Conservation (phyloP, 2,113 vertebrate genomes). For the Carassius carassius region DNA sequence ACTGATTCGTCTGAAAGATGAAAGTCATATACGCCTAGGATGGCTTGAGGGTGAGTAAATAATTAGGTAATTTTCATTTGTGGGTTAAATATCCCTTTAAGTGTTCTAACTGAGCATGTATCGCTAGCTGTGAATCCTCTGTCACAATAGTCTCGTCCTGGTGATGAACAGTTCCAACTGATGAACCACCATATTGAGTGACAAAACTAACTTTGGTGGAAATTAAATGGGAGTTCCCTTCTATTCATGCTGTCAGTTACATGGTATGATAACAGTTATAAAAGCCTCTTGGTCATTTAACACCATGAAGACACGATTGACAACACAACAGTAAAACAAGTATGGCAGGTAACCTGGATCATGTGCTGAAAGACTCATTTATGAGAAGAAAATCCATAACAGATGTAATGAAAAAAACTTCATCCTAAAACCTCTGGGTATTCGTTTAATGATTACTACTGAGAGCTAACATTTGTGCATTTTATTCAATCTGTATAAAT, state of each 20-base stretch:
- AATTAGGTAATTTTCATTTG: too few species aligned
- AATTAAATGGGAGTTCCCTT: constrained; percentile 34
- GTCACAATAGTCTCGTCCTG: neutral
- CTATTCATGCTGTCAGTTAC: constrained; percentile 28
- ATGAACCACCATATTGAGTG: neutral
- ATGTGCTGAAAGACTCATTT: constrained; percentile 35
- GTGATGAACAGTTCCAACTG: neutral
- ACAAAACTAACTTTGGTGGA: constrained; percentile 21
- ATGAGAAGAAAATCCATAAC: neutral
- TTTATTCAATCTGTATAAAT: neutral
- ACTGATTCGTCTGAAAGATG: too few species aligned
- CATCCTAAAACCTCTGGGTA: neutral
- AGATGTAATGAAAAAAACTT: neutral
- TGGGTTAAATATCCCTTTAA: too few species aligned
- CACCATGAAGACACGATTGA: constrained; percentile 9
- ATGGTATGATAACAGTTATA: constrained; percentile 22
- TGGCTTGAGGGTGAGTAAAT: too few species aligned
- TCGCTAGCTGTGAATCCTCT: neutral
- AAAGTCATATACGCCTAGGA: too few species aligned
- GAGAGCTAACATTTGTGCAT: neutral
- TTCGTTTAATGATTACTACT: neutral
- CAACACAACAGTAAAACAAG: constrained; percentile 43
- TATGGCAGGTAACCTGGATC: constrained; percentile 10
- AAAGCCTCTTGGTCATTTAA: constrained; percentile 20
- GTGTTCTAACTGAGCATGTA: neutral